These are phyloP conservation scores for Hycleus phaleratus DNA, from an alignment of 1,140 invertebrate genomes.

Conservation along the genomic window DNA sequence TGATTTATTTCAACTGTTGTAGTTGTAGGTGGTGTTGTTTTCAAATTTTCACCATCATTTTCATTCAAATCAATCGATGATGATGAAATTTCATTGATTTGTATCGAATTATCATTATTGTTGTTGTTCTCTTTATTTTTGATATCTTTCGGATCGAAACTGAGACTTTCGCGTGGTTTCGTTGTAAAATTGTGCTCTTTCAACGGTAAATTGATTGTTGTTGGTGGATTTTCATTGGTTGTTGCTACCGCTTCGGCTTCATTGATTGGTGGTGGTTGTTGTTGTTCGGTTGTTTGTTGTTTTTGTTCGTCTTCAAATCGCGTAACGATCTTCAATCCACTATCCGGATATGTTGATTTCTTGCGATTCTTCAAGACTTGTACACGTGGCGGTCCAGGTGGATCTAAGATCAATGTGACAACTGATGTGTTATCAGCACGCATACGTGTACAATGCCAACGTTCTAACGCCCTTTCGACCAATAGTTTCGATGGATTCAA, in stretches of 20 bases:
- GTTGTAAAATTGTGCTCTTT: conserved; percentile 29
- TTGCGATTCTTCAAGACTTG: conserved; percentile 50
- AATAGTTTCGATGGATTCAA: conserved; percentile 86
- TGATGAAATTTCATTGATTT: conserved; percentile 54
- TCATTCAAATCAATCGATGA: conserved; percentile 35
- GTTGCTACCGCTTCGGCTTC: conserved; percentile 3
- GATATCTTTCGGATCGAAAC: conserved; percentile 28
- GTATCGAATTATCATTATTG: conserved; percentile 42
- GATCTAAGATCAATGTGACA: conserved; percentile 87
- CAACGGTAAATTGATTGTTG: conserved; percentile 18
- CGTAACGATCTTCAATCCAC: conserved; percentile 33
- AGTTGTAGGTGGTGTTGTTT: not conserved
- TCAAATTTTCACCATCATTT: conserved; percentile 13
- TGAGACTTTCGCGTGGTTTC: conserved; percentile 29
- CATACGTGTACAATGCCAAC: conserved; percentile 69
- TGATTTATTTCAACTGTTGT: not conserved
- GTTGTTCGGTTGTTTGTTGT: not conserved
- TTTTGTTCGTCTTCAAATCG: conserved; percentile 15
- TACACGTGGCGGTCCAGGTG: conserved; percentile 70
- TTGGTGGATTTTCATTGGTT: conserved; percentile 19
- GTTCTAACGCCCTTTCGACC: conserved; percentile 77
- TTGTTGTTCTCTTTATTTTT: conserved; percentile 17
- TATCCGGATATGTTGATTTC: conserved; percentile 31
- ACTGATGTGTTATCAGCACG: conserved; percentile 93
- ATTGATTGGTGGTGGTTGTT: not conserved